Conservation (phyloP, 2,113 vertebrate genomes). For the Sander lucioperca region DNA sequence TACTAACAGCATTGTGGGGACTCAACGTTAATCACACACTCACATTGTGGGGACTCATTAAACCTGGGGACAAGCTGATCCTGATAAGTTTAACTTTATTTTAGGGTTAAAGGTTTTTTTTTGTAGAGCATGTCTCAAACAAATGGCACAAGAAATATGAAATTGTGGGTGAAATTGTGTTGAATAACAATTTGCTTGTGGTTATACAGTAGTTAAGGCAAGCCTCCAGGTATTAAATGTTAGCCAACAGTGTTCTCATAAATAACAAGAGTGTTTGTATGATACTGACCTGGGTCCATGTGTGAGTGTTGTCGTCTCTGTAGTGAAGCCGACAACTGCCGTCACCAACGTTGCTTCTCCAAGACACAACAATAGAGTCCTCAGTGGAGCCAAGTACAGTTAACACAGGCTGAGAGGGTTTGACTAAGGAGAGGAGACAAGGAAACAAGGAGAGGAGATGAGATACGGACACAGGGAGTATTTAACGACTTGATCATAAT, state of each 20-base stretch:
- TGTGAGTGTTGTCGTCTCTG: not conserved
- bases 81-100: not conserved
- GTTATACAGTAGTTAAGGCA: not conserved
- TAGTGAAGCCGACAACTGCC: constrained; percentile 49
- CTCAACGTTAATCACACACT: not conserved
- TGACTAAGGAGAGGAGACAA: constrained; percentile 46
- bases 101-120: not conserved
- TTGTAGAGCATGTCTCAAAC: not conserved
- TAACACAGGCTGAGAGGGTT: constrained; percentile 22
- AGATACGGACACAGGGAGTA: not conserved
- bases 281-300: constrained; percentile 46
- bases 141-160: too few species aligned
- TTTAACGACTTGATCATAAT: not conserved
- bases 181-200: not conserved
- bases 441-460: not conserved
- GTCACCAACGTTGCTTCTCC: not conserved
- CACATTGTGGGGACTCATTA: not conserved
- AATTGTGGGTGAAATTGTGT: not conserved
- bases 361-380: constrained; percentile 37
- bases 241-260: not conserved
- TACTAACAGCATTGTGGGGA: not conserved
- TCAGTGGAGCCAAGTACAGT: not conserved
- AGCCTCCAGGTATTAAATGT: not conserved
- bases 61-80: not conserved
- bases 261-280: not conserved